Percentiles rank a stretch among this genome's conserved stretches.
Evolutionary conservation across 1,140 invertebrate genomes (phyloP).

Genomic region (Asobara japonica): DNA sequence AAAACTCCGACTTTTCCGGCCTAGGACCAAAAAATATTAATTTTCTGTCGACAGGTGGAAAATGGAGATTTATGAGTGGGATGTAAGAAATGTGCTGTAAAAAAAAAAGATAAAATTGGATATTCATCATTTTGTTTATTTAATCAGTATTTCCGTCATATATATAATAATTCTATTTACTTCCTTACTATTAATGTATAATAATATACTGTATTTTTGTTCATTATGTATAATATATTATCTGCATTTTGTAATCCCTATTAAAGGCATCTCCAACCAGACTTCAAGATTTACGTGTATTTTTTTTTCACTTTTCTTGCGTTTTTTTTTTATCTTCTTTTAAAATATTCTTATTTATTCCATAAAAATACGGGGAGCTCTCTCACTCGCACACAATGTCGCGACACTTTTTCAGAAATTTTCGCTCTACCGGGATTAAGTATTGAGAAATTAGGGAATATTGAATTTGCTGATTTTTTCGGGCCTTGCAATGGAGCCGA

Average conservation of each 20-base stretch:
- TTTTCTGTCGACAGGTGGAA: too few species aligned
- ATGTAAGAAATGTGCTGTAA: not conserved
- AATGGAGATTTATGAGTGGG: too few species aligned
- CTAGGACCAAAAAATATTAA: too few species aligned
- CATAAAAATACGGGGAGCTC: constrained; percentile 66
- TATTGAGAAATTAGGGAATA: constrained; percentile 26
- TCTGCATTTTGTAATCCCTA: constrained; percentile 67
- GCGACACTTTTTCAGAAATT: constrained; percentile 32
- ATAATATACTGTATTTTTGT: constrained; percentile 66
- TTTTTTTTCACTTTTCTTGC: constrained; percentile 40
- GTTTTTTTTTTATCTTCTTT: constrained; percentile 57
- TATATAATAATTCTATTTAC: constrained; percentile 64
- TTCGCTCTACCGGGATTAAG: constrained; percentile 42
- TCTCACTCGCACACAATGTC: constrained; percentile 45
- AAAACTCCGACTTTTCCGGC: too few species aligned
- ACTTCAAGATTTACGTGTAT: constrained; percentile 62
- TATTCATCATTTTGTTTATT: constrained; percentile 64
- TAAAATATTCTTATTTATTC: constrained; percentile 68
- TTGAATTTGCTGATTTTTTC: too few species aligned
- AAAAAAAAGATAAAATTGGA: constrained; percentile 49
- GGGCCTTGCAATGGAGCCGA: too few species aligned
- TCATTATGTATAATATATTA: constrained; percentile 67
- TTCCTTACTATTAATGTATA: constrained; percentile 64
- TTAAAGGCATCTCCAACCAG: constrained; percentile 68
- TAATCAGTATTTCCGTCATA: constrained; percentile 64